A percentile compares a stretch with the other conserved stretches of the same genome.
phyloP scores from a whole-genome alignment of 2,797 vertebrate genomes.

The Arrhamphus sclerolepis region DNA sequence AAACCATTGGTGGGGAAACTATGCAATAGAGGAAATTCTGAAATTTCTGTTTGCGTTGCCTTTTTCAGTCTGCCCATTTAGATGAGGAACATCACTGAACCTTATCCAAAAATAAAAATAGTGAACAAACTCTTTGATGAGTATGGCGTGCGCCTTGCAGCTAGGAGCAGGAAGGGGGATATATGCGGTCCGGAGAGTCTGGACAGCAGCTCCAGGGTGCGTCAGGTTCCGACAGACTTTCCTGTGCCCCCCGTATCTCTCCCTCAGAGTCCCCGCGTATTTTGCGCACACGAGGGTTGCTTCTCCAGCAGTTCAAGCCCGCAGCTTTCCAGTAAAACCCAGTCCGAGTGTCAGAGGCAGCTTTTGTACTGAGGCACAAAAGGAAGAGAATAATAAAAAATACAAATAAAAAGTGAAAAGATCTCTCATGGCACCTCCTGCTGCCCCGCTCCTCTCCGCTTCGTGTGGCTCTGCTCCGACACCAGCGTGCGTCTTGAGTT shows the following conservation, averaged over 20 bases:
- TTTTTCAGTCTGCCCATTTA: constrained; percentile 29
- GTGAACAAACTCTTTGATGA: constrained; percentile 52
- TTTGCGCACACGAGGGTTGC: constrained; percentile 49
- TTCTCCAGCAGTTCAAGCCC: constrained; percentile 24
- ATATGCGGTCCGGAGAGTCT: constrained; percentile 20
- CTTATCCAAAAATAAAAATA: constrained; percentile 28
- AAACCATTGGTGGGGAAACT: constrained; percentile 35
- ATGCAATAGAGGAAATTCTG: constrained; percentile 16
- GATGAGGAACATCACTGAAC: constrained; percentile 6
- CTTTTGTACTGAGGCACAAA: not conserved
- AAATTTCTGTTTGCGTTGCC: not conserved
- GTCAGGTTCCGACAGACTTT: constrained; percentile 36
- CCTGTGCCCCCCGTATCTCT: constrained; percentile 6
- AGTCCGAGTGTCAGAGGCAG: not conserved
- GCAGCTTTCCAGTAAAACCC: not conserved
- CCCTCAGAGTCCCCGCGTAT: constrained; percentile 24
- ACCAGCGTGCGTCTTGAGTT: constrained; percentile 27
- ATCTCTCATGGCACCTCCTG: constrained; percentile 16
- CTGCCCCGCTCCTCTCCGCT: constrained; percentile 23
- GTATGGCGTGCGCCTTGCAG: not conserved
- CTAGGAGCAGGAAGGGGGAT: too few species aligned
- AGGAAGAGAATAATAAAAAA: constrained; percentile 4
- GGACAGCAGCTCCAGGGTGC: constrained; percentile 45
- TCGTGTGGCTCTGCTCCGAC: not conserved
- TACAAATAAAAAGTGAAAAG: too few species aligned